A percentile compares a stretch with the other conserved stretches of the same genome.
Evolutionary conservation across 2,888 invertebrate genomes (phyloP).

Genomic region (Rhynchonema sp.): DNA sequence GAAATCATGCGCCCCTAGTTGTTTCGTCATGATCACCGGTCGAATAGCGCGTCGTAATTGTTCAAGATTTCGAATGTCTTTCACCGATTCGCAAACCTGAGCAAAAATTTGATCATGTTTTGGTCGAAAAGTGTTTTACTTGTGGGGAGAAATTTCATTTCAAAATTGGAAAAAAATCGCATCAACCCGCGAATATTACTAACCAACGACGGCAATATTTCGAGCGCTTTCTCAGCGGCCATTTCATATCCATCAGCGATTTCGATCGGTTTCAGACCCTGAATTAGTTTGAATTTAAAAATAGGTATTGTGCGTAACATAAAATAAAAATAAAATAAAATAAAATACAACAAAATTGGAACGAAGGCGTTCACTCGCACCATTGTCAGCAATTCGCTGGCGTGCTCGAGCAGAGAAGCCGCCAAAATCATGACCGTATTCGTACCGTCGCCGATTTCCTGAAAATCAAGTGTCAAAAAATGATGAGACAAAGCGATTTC

Average conservation of each 20-base stretch:
- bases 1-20: slow-evolving; percentile 88
- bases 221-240: slow-evolving; percentile 66
- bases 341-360: neutral
- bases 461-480: no score
- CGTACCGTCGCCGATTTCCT: slow-evolving; percentile 94
- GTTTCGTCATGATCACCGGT: slow-evolving; percentile 83
- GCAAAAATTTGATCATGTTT: no score
- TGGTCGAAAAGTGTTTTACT: no score
- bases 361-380: slow-evolving; percentile 32
- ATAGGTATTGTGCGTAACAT: no score
- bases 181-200: no score
- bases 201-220: slow-evolving; percentile 53
- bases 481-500: neutral
- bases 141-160: no score
- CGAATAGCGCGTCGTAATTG: slow-evolving; percentile 50
- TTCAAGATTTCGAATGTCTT: slow-evolving; percentile 43
- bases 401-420: slow-evolving; percentile 70
- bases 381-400: slow-evolving; percentile 73
- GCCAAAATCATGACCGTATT: slow-evolving; percentile 90
- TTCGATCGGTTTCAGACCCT: slow-evolving; percentile 87
- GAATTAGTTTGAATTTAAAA: no score
- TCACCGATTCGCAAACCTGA: slow-evolving; percentile 53
- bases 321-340: no score
- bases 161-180: no score
- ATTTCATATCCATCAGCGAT: slow-evolving; percentile 83